phyloP scores from a whole-genome alignment of 2,888 invertebrate genomes.

The Brassicogethes aeneus region DNA sequence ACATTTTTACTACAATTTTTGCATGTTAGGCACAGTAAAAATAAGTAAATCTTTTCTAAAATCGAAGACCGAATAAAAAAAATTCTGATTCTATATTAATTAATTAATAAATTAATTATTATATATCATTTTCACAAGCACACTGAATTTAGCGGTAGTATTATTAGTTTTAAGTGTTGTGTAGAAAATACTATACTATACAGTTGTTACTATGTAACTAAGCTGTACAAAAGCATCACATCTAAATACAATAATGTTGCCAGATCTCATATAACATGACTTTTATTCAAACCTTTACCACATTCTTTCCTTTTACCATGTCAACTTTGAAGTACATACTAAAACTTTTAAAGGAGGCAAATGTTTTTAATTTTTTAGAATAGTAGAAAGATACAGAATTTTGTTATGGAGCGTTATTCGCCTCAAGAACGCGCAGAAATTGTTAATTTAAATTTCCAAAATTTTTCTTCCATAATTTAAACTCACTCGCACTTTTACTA shows the following conservation, averaged over 20 bases:
- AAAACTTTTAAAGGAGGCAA: too few species aligned
- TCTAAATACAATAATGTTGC: constrained; percentile 60
- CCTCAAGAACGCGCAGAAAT: too few species aligned
- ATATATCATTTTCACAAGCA: constrained; percentile 39
- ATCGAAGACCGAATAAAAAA: constrained; percentile 25
- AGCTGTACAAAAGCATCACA: constrained; percentile 56
- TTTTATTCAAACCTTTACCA: too few species aligned
- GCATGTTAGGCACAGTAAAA: constrained; percentile 30
- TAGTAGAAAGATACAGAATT: too few species aligned
- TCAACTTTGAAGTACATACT: too few species aligned
- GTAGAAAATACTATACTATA: constrained; percentile 40
- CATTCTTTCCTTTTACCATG: too few species aligned
- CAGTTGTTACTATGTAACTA: constrained; percentile 67
- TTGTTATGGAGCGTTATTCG: too few species aligned
- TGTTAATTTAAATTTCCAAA: too few species aligned
- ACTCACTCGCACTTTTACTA: too few species aligned
- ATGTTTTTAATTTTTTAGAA: too few species aligned
- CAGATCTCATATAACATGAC: constrained; percentile 40
- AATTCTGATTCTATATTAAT: constrained; percentile 38
- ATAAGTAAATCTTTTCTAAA: constrained; percentile 29
- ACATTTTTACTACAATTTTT: constrained; percentile 28
- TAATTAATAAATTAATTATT: constrained; percentile 13
- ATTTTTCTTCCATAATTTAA: too few species aligned
- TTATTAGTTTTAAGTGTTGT: constrained; percentile 62
- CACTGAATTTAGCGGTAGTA: constrained; percentile 49